These are phyloP conservation scores for Lagopus leucura DNA, from an alignment of 2,113 vertebrate genomes.

Conservation along the genomic window DNA sequence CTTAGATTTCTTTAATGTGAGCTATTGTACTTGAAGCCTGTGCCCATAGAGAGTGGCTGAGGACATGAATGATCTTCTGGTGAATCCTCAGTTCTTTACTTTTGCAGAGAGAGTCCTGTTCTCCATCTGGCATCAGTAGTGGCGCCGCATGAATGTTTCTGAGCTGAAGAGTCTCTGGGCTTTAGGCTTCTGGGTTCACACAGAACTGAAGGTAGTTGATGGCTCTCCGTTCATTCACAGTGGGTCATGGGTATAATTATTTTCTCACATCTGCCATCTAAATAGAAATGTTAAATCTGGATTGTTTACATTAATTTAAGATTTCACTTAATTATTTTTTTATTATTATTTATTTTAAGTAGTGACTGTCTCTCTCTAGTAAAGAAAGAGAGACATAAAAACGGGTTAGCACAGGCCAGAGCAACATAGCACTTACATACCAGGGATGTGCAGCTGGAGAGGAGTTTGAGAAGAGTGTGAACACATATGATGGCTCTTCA, in stretches of 20 bases:
- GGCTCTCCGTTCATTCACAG: not conserved
- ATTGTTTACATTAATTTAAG: not conserved
- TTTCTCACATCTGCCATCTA: not conserved
- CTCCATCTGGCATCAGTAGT: not conserved
- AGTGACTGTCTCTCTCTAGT: not conserved
- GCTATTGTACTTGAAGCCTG: not conserved
- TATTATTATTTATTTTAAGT: not conserved
- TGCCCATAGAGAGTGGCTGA: not conserved
- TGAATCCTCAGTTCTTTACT: not conserved
- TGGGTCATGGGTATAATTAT: not conserved
- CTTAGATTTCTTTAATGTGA: not conserved
- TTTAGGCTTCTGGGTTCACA: not conserved
- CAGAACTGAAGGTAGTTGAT: not conserved
- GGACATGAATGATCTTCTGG: not conserved
- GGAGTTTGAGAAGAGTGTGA: not conserved
- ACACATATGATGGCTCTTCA: not conserved
- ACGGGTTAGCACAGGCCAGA: rapidly evolving
- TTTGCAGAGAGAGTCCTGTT: not conserved
- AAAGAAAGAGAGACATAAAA: not conserved
- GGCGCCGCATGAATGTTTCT: not conserved
- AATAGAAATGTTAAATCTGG: not conserved
- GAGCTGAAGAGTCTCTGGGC: not conserved
- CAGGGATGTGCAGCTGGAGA: not conserved
- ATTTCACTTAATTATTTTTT: not conserved
- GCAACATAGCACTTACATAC: not conserved